Evolutionary conservation across 1,140 invertebrate species (phyloP).

Genomic region (Halesus radiatus): DNA sequence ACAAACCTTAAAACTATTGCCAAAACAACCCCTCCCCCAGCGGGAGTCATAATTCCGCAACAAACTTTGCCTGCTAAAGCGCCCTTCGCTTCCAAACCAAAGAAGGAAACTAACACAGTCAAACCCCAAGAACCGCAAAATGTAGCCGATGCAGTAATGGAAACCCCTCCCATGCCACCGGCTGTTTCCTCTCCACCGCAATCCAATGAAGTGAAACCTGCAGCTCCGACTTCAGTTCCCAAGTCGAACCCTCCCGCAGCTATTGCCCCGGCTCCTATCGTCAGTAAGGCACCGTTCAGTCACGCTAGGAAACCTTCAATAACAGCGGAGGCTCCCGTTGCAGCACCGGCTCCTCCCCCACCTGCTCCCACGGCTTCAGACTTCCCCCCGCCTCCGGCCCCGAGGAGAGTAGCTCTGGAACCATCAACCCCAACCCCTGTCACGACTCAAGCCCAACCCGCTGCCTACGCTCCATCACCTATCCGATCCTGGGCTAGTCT

Average conservation of each 20-base stretch:
- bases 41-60: conserved; percentile 64
- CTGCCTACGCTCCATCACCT: conserved; percentile 60
- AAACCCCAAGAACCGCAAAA: conserved; percentile 60
- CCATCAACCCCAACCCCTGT: conserved; percentile 43
- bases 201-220: conserved; percentile 64
- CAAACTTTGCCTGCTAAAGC: conserved; percentile 65
- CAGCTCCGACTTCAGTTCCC: conserved; percentile 63
- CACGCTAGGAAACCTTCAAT: conserved; percentile 63
- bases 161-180: conserved; percentile 59
- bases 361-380: conserved; percentile 68
- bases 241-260: conserved; percentile 48
- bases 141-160: conserved; percentile 58
- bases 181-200: conserved; percentile 63
- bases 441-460: conserved; percentile 59
- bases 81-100: conserved; percentile 67
- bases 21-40: conserved; percentile 58
- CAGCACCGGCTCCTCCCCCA: conserved; percentile 62
- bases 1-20: conserved; percentile 47
- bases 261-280: conserved; percentile 53
- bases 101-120: conserved; percentile 61
- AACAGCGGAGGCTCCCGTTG: conserved; percentile 60
- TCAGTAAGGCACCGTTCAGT: conserved; percentile 66
- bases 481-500: conserved; percentile 69
- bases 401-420: conserved; percentile 62
- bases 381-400: conserved; percentile 68